These are phyloP conservation scores for Cossypha caffra DNA, from an alignment of 2,797 vertebrate genomes.

Conservation along the genomic window DNA sequence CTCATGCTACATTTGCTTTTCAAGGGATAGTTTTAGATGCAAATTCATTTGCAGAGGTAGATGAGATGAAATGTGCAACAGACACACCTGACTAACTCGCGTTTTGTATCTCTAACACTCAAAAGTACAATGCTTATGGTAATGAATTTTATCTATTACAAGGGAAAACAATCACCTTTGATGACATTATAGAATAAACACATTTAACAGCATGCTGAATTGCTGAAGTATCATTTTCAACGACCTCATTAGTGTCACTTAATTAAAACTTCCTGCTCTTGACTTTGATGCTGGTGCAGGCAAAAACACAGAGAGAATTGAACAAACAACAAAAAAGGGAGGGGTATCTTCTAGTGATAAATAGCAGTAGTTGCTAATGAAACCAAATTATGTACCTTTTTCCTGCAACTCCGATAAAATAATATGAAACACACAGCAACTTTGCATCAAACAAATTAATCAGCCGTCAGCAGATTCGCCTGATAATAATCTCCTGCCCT, in stretches of 20 bases:
- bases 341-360: constrained; percentile 81
- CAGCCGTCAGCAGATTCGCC: constrained; percentile 80
- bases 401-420: constrained; percentile 85
- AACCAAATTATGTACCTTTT: constrained; percentile 86
- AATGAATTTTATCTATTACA: constrained; percentile 85
- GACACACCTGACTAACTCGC: constrained; percentile 79
- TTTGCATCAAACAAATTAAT: constrained; percentile 88
- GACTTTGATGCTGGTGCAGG: constrained; percentile 89
- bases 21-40: constrained; percentile 69
- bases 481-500: constrained; percentile 84
- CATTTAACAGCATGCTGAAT: constrained; percentile 88
- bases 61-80: constrained; percentile 57
- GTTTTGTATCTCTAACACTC: constrained; percentile 74
- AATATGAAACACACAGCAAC: constrained; percentile 85
- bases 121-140: constrained; percentile 83
- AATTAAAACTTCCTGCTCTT: constrained; percentile 93
- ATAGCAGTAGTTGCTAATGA: constrained; percentile 84
- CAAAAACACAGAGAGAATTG: constrained; percentile 85
- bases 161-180: constrained; percentile 85
- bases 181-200: constrained; percentile 92
- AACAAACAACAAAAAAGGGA: constrained; percentile 79
- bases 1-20: constrained; percentile 56
- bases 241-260: constrained; percentile 94
- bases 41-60: constrained; percentile 72
- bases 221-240: constrained; percentile 89